Evolutionary conservation across 2,797 vertebrate genomes (phyloP).

Genomic region (Eremophila alpestris): DNA sequence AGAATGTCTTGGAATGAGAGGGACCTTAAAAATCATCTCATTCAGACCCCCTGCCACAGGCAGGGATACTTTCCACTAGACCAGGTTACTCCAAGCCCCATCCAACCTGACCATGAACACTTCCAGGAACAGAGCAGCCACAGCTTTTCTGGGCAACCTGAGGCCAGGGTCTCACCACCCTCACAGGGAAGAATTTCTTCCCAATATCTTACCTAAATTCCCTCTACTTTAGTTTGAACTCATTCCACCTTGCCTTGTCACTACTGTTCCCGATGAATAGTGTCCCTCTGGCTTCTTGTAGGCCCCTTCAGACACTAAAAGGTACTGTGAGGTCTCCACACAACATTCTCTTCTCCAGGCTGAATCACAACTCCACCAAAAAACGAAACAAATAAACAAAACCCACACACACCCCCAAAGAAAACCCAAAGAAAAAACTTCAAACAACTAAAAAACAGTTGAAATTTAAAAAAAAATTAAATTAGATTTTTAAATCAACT

Average conservation of each 20-base stretch:
- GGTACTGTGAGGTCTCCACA: not conserved
- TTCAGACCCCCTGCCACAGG: not conserved
- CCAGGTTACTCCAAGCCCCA: not conserved
- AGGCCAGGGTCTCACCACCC: not conserved
- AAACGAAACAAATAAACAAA: not conserved
- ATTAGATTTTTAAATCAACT: not conserved
- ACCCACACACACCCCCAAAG: rapidly evolving
- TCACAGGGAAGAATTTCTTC: not conserved
- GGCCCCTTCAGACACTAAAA: not conserved
- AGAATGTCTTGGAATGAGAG: not conserved
- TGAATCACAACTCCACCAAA: not conserved
- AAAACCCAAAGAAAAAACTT: not conserved
- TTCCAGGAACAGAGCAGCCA: not conserved
- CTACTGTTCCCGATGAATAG: not conserved
- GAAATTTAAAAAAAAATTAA: not conserved
- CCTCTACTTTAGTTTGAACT: not conserved
- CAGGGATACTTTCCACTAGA: not conserved
- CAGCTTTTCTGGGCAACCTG: not conserved
- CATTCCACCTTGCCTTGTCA: not conserved
- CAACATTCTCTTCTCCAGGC: not conserved
- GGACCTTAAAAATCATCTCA: not conserved
- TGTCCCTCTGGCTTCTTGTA: not conserved
- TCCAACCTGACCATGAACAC: not conserved
- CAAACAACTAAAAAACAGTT: not conserved
- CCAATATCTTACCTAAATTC: not conserved